phyloP scores from a whole-genome alignment of 92 coral and sea anemone genomes.

The Muricea muricata region DNA sequence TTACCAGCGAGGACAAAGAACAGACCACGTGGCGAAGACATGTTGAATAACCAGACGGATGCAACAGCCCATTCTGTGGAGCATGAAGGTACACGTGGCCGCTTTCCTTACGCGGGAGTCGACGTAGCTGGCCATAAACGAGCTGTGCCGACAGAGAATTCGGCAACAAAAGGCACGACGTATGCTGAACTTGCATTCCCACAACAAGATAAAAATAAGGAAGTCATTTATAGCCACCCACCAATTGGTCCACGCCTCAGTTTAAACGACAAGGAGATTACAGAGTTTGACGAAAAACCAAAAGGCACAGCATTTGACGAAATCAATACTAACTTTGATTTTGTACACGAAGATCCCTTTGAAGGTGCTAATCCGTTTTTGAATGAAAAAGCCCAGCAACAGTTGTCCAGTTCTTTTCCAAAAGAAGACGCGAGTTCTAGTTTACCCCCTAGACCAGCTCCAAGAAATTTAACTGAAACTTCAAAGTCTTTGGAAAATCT shows the following conservation, averaged over 20 bases:
- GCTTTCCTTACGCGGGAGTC: conserved; percentile 32
- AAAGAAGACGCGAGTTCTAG: neutral
- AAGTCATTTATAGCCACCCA: conserved; percentile 5
- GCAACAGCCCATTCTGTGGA: conserved; percentile 9
- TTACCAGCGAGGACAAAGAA: conserved; percentile 86
- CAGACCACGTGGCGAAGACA: conserved; percentile 27
- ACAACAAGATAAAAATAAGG: conserved; percentile 53
- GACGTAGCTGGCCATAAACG: conserved; percentile 44
- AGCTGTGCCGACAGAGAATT: conserved; percentile 54
- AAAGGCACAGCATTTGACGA: neutral
- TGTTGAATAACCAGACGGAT: neutral
- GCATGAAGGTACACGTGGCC: conserved; percentile 41
- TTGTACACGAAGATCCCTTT: conserved; percentile 35
- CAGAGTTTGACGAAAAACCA: neutral
- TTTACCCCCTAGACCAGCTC: neutral
- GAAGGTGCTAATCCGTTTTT: conserved; percentile 36
- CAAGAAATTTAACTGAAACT: neutral
- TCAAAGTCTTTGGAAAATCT: conserved; percentile 40
- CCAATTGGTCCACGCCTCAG: conserved; percentile 45
- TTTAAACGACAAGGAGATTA: conserved; percentile 29
- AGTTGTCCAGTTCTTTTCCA: neutral
- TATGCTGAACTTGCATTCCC: conserved; percentile 90
- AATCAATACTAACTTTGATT: neutral
- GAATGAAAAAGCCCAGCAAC: neutral
- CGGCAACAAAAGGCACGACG: conserved; percentile 72